A percentile compares a stretch with the other conserved stretches of the same genome.
Conservation (phyloP, 2,888 invertebrate species). For the Adineta ricciae region DNA sequence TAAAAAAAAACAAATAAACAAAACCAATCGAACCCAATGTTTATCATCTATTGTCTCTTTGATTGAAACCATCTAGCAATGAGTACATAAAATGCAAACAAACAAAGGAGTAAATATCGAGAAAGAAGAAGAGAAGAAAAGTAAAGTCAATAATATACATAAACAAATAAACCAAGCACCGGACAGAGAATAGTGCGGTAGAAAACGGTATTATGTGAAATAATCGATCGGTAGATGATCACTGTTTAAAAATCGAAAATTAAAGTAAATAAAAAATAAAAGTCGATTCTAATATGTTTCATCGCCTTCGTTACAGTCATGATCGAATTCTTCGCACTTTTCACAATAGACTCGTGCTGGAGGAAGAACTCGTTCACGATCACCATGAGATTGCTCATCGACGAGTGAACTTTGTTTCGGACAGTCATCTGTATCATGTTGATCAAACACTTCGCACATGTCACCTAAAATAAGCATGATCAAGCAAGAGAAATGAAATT, state of each 20-base stretch:
- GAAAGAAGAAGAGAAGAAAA: neutral
- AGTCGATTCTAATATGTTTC: neutral
- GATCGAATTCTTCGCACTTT: constrained; percentile 14
- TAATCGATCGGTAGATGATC: neutral
- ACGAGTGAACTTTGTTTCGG: constrained; percentile 6
- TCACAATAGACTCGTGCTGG: neutral
- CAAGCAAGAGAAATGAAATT: neutral
- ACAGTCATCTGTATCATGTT: constrained; percentile 15
- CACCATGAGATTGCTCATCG: neutral
- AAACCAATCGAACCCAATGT: neutral
- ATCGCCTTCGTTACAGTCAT: neutral
- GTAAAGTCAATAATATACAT: neutral
- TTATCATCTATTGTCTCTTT: neutral
- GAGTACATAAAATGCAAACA: neutral
- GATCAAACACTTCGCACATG: constrained; percentile 20
- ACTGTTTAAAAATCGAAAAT: neutral
- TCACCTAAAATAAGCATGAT: neutral
- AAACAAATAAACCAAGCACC: neutral
- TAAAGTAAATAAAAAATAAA: neutral
- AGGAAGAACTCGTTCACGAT: neutral
- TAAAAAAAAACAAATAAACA: neutral
- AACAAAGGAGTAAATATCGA: neutral
- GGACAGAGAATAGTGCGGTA: neutral
- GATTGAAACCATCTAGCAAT: neutral
- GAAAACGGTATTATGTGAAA: neutral